phyloP scores from a whole-genome alignment of 2,113 vertebrate genomes.

The Marmota monax region DNA sequence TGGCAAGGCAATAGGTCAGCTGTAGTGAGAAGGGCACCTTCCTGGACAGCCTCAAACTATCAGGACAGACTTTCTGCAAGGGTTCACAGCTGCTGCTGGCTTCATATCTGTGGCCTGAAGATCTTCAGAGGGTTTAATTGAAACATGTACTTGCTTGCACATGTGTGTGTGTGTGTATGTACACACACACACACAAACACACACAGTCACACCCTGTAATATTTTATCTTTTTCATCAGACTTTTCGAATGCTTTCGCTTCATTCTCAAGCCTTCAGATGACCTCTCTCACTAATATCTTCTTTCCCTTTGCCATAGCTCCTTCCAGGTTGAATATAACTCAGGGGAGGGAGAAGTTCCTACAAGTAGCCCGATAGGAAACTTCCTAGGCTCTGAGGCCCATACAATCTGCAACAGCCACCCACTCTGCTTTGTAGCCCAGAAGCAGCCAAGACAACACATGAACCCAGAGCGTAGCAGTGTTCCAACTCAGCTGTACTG shows the following conservation, averaged over 20 bases:
- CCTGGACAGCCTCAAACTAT: not conserved
- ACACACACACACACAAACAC: not conserved
- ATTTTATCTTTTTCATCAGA: not conserved
- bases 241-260: not conserved
- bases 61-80: not conserved
- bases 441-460: not conserved
- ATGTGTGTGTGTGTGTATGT: too few species aligned
- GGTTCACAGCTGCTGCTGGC: not conserved
- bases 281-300: not conserved
- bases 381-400: not conserved
- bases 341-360: not conserved
- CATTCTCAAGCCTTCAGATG: not conserved
- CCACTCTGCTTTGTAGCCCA: accelerated
- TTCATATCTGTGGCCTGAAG: not conserved
- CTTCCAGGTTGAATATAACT: not conserved
- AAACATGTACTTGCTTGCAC: not conserved
- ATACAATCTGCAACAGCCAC: accelerated
- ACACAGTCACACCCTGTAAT: not conserved
- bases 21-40: not conserved
- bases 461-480: accelerated
- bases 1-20: not conserved
- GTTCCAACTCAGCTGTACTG: not conserved
- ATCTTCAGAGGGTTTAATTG: not conserved
- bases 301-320: not conserved
- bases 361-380: not conserved